Percentiles rank a stretch among this genome's conserved stretches.
These are phyloP conservation scores for Anisognathus igniventris DNA, from an alignment of 2,797 vertebrate genomes.

Conservation along the genomic window DNA sequence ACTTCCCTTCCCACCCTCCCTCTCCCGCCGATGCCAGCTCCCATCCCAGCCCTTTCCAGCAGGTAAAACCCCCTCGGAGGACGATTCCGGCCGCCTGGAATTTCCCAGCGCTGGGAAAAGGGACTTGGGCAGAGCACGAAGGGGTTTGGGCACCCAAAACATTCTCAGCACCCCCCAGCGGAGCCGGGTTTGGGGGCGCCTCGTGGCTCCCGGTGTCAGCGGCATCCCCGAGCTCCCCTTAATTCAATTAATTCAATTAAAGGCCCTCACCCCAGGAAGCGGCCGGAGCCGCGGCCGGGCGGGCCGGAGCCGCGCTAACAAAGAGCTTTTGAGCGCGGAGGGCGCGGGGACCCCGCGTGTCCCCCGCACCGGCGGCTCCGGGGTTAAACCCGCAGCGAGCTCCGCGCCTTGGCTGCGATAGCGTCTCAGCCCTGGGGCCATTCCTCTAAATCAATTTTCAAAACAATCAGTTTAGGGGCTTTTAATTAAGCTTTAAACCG, in stretches of 20 bases:
- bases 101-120: conserved; percentile 18
- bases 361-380: background rate
- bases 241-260: conserved; percentile 68
- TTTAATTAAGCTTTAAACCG: conserved; percentile 66
- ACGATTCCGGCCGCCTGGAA: background rate
- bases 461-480: conserved; percentile 60
- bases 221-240: conserved; percentile 19
- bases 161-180: accelerated
- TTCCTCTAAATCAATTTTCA: conserved; percentile 67
- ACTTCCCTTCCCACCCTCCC: conserved; percentile 49
- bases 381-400: conserved; percentile 39
- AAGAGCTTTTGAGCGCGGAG: conserved; percentile 40
- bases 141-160: background rate
- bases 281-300: conserved; percentile 26
- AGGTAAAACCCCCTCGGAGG: conserved; percentile 23
- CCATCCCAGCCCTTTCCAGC: conserved; percentile 24
- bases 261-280: conserved; percentile 19
- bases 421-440: conserved; percentile 46
- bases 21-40: background rate
- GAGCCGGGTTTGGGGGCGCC: background rate
- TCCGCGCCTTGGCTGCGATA: conserved; percentile 3
- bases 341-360: background rate
- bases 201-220: background rate
- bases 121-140: background rate
- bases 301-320: background rate